Percentiles rank a stretch among this genome's conserved stretches.
Evolutionary conservation across 2,113 vertebrate species (phyloP).

Genomic region (Phoenicopterus ruber): DNA sequence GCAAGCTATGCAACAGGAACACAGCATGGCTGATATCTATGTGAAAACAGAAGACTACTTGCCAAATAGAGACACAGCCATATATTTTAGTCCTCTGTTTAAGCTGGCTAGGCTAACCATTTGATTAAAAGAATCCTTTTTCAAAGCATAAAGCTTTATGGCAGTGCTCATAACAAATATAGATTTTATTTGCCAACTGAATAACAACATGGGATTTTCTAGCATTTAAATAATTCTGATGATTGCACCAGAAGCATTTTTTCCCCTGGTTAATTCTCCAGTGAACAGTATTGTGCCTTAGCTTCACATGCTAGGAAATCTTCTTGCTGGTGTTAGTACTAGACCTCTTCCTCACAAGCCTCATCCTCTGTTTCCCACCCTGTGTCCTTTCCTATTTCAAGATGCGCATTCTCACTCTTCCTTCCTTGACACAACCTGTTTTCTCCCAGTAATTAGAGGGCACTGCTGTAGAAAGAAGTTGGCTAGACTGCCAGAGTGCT

Average conservation of each 20-base stretch:
- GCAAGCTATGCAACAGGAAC: neutral
- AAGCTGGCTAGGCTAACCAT: neutral
- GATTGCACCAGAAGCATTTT: neutral
- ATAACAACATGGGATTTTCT: neutral
- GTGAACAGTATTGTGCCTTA: neutral
- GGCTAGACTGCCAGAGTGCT: neutral
- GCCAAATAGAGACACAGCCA: neutral
- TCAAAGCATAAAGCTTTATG: neutral
- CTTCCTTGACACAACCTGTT: neutral
- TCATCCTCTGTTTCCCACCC: neutral
- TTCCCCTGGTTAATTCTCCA: neutral
- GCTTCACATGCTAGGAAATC: neutral
- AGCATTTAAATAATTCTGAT: neutral
- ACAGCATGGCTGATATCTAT: fast-evolving
- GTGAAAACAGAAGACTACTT: neutral
- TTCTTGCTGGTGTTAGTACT: neutral
- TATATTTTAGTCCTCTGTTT: neutral
- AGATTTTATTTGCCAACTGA: neutral
- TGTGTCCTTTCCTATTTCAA: neutral
- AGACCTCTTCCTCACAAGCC: neutral
- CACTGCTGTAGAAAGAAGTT: neutral
- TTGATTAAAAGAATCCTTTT: neutral
- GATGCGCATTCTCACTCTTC: neutral
- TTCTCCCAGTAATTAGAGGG: neutral
- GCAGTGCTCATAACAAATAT: neutral